A percentile compares a stretch with the other conserved stretches of the same genome.
Conservation (phyloP, 2,888 invertebrate genomes). For the Leptopilina myrica region DNA sequence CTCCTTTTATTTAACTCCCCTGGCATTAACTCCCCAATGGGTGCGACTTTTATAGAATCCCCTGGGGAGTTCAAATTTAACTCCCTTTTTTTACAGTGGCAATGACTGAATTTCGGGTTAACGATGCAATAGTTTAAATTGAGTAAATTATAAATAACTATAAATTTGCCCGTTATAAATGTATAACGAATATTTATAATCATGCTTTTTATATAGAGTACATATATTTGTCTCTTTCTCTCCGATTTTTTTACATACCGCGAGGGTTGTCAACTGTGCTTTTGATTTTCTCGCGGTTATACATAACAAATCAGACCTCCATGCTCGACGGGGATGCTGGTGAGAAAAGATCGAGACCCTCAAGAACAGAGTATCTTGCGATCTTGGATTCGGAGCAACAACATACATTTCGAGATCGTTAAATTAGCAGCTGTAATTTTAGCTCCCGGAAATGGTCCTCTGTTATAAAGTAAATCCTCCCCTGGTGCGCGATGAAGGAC, state of each 20-base stretch:
- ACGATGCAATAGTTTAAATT: too few relatives aligned
- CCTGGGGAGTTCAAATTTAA: too few relatives aligned
- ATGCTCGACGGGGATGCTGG: constrained; percentile 38
- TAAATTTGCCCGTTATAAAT: too few relatives aligned
- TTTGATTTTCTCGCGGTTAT: constrained; percentile 19
- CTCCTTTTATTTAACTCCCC: too few relatives aligned
- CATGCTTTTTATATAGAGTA: too few relatives aligned
- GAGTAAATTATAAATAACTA: too few relatives aligned
- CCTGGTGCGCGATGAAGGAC: not conserved
- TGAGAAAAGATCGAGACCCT: constrained; percentile 44
- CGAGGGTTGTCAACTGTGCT: constrained; percentile 3
- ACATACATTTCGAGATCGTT: constrained; percentile 48
- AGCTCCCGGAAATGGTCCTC: constrained; percentile 35
- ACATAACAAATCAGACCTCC: constrained; percentile 15
- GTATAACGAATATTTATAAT: too few relatives aligned
- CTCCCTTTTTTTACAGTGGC: too few relatives aligned
- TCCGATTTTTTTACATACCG: not conserved
- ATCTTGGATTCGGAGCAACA: constrained; percentile 44
- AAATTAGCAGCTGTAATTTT: constrained; percentile 33
- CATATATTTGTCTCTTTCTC: too few relatives aligned
- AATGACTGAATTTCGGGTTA: too few relatives aligned
- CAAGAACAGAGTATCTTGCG: constrained; percentile 30
- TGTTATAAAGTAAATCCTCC: constrained; percentile 16
- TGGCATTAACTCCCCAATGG: too few relatives aligned
- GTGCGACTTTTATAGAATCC: too few relatives aligned